These are phyloP conservation scores for Tolmerus cingulatus DNA, from an alignment of 2,888 invertebrate species.

Conservation along the genomic window DNA sequence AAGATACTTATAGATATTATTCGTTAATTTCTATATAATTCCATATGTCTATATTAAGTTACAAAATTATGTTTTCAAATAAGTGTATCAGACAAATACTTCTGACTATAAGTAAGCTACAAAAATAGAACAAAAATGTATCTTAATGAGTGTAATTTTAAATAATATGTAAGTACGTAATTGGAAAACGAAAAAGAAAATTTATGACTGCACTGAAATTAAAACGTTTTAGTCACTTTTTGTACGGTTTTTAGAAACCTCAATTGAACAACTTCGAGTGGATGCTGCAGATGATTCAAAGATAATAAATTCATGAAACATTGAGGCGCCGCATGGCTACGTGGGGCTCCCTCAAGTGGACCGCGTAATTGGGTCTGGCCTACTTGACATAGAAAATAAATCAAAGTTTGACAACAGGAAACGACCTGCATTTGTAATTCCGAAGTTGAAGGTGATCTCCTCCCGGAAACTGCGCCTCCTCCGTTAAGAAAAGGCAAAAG, in stretches of 20 bases:
- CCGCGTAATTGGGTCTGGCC: neutral
- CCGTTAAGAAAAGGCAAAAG: neutral
- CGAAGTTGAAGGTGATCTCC: neutral
- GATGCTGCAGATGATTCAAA: neutral
- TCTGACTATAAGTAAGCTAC: too few species aligned
- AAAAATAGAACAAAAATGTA: too few species aligned
- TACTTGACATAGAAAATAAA: neutral
- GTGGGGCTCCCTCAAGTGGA: neutral
- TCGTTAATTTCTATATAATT: too few species aligned
- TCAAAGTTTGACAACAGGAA: neutral
- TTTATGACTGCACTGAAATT: neutral
- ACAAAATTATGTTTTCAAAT: too few species aligned
- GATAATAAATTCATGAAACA: neutral
- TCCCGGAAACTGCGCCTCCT: neutral
- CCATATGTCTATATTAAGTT: too few species aligned
- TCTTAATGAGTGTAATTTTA: too few species aligned
- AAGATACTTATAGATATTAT: too few species aligned
- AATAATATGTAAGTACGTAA: too few species aligned
- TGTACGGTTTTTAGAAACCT: neutral
- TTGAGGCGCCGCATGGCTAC: neutral
- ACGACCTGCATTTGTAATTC: neutral
- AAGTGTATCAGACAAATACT: too few species aligned
- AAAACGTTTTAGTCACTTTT: neutral
- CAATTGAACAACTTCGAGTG: neutral
- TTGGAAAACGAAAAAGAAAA: too few species aligned